Conservation (phyloP, 1,140 invertebrate genomes). For the Ceratitis capitata region DNA sequence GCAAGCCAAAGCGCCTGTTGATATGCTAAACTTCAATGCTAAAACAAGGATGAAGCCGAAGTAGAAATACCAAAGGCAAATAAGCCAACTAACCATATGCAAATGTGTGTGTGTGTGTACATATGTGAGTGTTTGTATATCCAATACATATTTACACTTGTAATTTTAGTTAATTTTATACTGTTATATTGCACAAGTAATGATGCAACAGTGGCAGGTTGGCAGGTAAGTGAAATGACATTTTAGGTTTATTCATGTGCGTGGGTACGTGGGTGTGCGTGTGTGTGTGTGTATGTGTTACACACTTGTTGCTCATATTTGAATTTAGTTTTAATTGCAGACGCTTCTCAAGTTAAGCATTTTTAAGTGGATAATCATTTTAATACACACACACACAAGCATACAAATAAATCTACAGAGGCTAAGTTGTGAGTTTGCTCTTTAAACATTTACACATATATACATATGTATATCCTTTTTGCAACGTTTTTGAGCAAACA, state of each 20-base stretch:
- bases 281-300: background rate
- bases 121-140: no score
- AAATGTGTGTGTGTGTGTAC: background rate
- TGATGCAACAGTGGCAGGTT: background rate
- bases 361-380: background rate
- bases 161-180: constrained; percentile 31
- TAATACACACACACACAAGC: background rate
- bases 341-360: background rate
- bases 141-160: background rate
- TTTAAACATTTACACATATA: background rate
- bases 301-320: background rate
- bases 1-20: background rate
- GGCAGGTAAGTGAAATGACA: background rate
- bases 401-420: no score
- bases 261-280: background rate
- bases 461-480: background rate
- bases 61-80: background rate
- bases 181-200: background rate
- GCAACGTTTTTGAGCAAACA: constrained; percentile 36
- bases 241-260: background rate
- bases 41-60: background rate
- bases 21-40: background rate
- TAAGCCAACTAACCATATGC: background rate
- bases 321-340: background rate
- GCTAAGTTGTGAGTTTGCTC: no score